These are phyloP conservation scores for Drosophila nigrodunni DNA, from an alignment of 1,140 invertebrate genomes.

Conservation along the genomic window DNA sequence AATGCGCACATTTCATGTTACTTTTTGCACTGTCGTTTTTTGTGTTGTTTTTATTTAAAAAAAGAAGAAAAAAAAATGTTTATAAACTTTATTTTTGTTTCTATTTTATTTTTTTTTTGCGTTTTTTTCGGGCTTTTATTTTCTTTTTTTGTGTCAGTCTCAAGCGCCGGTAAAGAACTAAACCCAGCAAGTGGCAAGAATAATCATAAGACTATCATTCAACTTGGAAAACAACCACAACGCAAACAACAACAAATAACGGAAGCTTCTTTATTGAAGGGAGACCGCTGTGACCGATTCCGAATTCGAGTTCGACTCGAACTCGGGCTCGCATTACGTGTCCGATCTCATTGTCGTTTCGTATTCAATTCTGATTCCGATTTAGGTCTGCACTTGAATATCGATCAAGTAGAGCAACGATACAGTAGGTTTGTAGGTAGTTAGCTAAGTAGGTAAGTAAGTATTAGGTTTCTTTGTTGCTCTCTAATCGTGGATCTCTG, in stretches of 20 bases:
- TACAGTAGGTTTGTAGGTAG: background rate
- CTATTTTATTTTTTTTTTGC: background rate
- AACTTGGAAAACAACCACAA: conserved; percentile 43
- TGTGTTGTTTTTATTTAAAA: conserved; percentile 13
- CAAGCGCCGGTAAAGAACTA: conserved; percentile 77
- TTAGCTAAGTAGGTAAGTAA: too few relatives aligned
- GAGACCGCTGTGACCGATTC: background rate
- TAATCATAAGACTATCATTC: conserved; percentile 62
- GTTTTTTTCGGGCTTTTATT: conserved; percentile 3
- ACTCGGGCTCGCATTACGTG: background rate
- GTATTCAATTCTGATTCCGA: conserved; percentile 24
- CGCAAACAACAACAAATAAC: conserved; percentile 1
- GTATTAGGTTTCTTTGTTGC: too few relatives aligned
- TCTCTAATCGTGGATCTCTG: too few relatives aligned
- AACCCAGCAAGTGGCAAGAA: conserved; percentile 65
- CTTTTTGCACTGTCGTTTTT: conserved; percentile 39
- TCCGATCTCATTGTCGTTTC: conserved; percentile 18
- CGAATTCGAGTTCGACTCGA: background rate
- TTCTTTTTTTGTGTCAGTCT: conserved; percentile 49
- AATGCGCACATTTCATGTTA: conserved; percentile 72
- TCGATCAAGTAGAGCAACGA: conserved; percentile 32
- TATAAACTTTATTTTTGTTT: conserved; percentile 10
- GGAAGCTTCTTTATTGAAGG: conserved; percentile 35
- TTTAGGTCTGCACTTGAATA: conserved; percentile 33
- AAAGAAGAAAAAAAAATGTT: background rate